Evolutionary conservation across 2,113 vertebrate genomes (phyloP), one percentile per base, ranked within the genome.

Genomic region (Capreolus pygargus): DNA sequence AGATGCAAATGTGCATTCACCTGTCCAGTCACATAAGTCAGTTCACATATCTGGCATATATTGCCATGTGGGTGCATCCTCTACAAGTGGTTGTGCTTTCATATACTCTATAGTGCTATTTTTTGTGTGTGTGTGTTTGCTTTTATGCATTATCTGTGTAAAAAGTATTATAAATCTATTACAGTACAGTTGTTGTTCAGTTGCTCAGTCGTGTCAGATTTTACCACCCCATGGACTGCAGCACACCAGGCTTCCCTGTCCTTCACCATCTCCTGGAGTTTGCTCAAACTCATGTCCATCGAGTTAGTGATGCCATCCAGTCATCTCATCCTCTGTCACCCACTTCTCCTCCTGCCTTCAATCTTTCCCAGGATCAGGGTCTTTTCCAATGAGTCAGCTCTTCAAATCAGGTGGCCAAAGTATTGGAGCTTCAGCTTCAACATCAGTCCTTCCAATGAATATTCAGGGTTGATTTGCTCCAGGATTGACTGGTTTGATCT

Each of bases 121-220:
- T 74, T 39, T 50, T 50, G n/a, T n/a, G n/a, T n/a, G n/a, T n/a
- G n/a, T n/a, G n/a, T 74, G 36, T 74, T 74, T 43, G 36, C 14
- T 76, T 43, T 76, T 43, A 43, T 76, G 70, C 39, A 76, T 43
- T 43, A 76, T 76, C 23, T 7, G 1, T 76, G 23, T 27, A 39
- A 76, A 43, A 76, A 43, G 6, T 76, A 76, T 76, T 43, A 43
- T 76, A 76, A 76, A 43, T 43, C 13, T 76, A 43, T 43, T 27
- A 74, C 2, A 74, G 67, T 39, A 74, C 67, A 25, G 36, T 23
- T 23, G 19, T 39, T 25, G n/a, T 70, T 70, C 19, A 74, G 36
- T 39, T 2, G 0, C 67, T 74, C 19, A 39, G 36, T 74, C 0
- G 0, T 74, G 67, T 39, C 21, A 0, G 2, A 74, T 74, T 74